These are phyloP conservation scores for Amphiprion percula DNA, from an alignment of 2,113 vertebrate genomes.

Conservation along the genomic window DNA sequence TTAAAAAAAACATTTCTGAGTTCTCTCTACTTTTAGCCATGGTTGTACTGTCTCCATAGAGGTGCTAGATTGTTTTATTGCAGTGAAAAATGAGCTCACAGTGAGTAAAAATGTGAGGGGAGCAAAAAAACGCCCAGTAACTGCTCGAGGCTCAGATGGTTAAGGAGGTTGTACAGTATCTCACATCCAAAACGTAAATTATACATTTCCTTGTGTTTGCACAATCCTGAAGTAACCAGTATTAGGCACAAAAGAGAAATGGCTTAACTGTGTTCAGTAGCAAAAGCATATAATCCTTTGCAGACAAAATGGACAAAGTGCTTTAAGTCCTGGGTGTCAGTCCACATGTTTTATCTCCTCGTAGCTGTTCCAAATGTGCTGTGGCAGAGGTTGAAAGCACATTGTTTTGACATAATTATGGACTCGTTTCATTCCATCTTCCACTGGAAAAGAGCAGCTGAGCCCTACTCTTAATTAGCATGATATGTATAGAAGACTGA, in stretches of 20 bases:
- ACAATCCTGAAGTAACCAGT: background rate
- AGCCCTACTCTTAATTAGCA: slow-evolving; percentile 80
- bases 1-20: no score
- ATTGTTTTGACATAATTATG: slow-evolving; percentile 82
- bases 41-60: no score
- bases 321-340: slow-evolving; percentile 62
- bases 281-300: slow-evolving; percentile 59
- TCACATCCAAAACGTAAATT: background rate
- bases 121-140: no score
- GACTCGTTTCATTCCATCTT: slow-evolving; percentile 69
- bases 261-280: slow-evolving; percentile 14
- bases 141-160: no score
- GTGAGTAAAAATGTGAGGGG: no score
- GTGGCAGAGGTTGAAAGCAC: slow-evolving; percentile 63
- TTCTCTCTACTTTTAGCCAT: no score
- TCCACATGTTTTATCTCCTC: slow-evolving; percentile 57
- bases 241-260: background rate
- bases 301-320: slow-evolving; percentile 55
- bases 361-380: slow-evolving; percentile 43
- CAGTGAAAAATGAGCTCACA: no score
- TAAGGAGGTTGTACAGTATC: background rate
- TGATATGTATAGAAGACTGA: slow-evolving; percentile 77
- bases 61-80: no score
- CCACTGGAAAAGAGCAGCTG: slow-evolving; percentile 62
- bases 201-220: background rate